These are phyloP conservation scores for Aphelenchoides fujianensis DNA, from an alignment of 1,140 invertebrate genomes.

Conservation along the genomic window DNA sequence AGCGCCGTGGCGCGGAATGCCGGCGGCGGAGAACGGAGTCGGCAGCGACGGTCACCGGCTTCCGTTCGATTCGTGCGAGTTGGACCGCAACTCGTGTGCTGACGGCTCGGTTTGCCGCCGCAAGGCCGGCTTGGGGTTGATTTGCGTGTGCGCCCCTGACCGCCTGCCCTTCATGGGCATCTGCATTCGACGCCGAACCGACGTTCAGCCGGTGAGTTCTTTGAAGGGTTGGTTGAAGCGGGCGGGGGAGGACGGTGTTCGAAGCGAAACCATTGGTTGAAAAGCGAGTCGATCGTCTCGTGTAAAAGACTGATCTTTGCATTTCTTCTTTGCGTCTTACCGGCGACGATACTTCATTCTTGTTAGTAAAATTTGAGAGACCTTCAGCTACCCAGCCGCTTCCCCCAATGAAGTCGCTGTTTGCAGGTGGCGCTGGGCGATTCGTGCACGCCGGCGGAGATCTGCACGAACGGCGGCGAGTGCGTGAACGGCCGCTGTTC, in stretches of 20 bases:
- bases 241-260: too few species aligned
- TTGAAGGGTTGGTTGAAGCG: too few species aligned
- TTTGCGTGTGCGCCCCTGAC: conserved; percentile 42
- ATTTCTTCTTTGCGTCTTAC: too few species aligned
- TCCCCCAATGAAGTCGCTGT: too few species aligned
- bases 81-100: conserved; percentile 23
- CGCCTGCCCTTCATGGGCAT: conserved; percentile 30
- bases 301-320: too few species aligned
- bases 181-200: conserved; percentile 36
- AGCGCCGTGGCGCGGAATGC: not conserved
- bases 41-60: conserved; percentile 1
- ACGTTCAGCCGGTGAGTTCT: conserved; percentile 30
- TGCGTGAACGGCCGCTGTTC: conserved; percentile 38
- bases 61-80: conserved; percentile 3
- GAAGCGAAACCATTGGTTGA: too few species aligned
- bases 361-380: not conserved
- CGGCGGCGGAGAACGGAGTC: not conserved
- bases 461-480: conserved; percentile 46
- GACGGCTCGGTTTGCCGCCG: not conserved
- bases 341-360: too few species aligned
- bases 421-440: conserved; percentile 24
- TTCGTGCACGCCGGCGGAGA: conserved; percentile 32
- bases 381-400: too few species aligned
- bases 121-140: conserved; percentile 22
- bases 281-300: too few species aligned